These are phyloP conservation scores for Hephaestus fuliginosus DNA, from an alignment of 2,797 vertebrate genomes.

Conservation along the genomic window DNA sequence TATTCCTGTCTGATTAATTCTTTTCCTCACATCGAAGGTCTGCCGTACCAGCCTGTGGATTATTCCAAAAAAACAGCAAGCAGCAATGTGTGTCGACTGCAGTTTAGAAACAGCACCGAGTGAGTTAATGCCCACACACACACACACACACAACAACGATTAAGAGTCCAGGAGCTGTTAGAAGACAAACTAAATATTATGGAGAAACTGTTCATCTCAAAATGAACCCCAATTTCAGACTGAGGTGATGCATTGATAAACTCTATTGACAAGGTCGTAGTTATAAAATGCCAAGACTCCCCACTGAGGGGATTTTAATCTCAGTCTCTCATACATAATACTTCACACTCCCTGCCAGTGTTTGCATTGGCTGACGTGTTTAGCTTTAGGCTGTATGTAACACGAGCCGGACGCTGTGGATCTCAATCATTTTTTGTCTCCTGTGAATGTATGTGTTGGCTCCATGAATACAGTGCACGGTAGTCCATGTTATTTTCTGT, in stretches of 20 bases:
- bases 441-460: slow-evolving; percentile 25
- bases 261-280: neutral
- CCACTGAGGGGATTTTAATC: neutral
- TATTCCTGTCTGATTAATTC: neutral
- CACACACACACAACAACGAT: slow-evolving; percentile 3
- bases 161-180: neutral
- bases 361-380: slow-evolving; percentile 37
- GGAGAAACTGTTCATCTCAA: neutral
- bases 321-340: neutral
- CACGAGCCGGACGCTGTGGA: slow-evolving; percentile 16
- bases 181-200: neutral
- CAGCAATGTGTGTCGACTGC: slow-evolving; percentile 79
- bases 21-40: slow-evolving; percentile 40
- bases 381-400: slow-evolving; percentile 27
- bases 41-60: slow-evolving; percentile 79
- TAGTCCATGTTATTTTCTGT: slow-evolving; percentile 18
- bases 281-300: neutral
- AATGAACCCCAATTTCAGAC: neutral
- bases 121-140: slow-evolving; percentile 72
- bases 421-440: slow-evolving; percentile 11
- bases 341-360: slow-evolving; percentile 19
- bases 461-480: neutral
- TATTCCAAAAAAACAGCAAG: slow-evolving; percentile 83
- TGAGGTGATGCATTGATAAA: neutral
- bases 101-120: slow-evolving; percentile 84